Base-by-base conservation (phyloP, 1,140 invertebrate genomes). In the Drosophila nigromelanica region DNA sequence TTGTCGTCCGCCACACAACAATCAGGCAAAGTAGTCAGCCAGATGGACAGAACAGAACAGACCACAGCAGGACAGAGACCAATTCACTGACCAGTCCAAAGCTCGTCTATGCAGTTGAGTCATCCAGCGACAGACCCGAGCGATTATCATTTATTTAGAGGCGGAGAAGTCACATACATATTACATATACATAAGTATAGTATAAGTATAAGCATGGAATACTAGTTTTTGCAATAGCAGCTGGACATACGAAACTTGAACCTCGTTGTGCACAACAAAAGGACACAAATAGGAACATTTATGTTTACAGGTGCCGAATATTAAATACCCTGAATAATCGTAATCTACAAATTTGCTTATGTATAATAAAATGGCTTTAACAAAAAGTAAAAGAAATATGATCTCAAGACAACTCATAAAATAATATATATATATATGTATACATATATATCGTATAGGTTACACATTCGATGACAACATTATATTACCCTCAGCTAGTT, bases 101-200 rank as follows among this genome's bases (percentile, higher is more conserved):
- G 79, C 59, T 63, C 52, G 40, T 66, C 61, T 51, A 69, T 85
- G 73, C 70, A 71, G 71, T 71, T 59, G 71, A 82, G 67, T 68
- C 71, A 74, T 75, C 66, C 54, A 61, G 54, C 50, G 40, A 63
- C 63, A 64, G 67, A 58, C 60, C 50, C 52, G 48, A 52, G 68
- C 56, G 73, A 77, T 80, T 86, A 85, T 85, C 55, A 80, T 86
- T 80, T 80, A 85, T 85, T 85, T 70, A 85, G 77, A 74, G 52
- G 35, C 64, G 55, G 39, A 12, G 63, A 55, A 48, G 68, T 33
- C 43, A 61, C 71, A 66, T 40, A 56, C 67, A 56, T 43, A 71
- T 43, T 40, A 18, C 37, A 54, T 43, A 27, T 47, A 52, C 39
- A 33, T 30, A 42, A 56, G 37, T 27, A 56, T 15, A 10, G 37